Percentiles rank a stretch among this genome's conserved stretches.
These are phyloP conservation scores for Crotalus horridus DNA, from an alignment of 2,113 vertebrate genomes.

Conservation along the genomic window DNA sequence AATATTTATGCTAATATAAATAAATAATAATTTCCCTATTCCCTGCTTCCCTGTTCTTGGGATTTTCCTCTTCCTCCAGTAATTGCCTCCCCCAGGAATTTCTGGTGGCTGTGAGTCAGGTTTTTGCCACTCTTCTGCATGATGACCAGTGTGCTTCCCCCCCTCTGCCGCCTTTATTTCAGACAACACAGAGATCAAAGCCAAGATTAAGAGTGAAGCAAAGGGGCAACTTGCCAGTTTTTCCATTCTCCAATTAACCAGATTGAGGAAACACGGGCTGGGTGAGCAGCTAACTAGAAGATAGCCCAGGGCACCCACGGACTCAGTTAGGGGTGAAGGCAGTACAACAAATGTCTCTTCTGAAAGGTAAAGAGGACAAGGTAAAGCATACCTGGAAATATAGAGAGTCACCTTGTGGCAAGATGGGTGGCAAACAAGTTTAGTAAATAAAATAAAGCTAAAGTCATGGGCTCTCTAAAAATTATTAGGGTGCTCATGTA, in stretches of 20 bases:
- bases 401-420: neutral
- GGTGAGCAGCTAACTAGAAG: neutral
- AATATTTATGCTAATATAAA: neutral
- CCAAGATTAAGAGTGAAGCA: neutral
- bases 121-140: neutral
- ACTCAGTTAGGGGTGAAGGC: neutral
- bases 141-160: neutral
- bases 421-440: neutral
- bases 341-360: neutral
- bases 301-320: neutral
- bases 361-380: neutral
- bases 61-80: neutral
- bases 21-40: neutral
- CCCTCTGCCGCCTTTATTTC: neutral
- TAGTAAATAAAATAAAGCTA: neutral
- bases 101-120: neutral
- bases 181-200: neutral
- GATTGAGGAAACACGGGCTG: neutral
- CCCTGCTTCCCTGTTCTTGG: neutral
- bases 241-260: neutral
- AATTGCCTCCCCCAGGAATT: neutral
- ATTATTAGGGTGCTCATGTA: neutral
- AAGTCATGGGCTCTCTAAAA: neutral
- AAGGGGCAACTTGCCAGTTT: neutral
- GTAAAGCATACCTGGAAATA: neutral